These are phyloP conservation scores for Ascaphus truei DNA, from an alignment of 2,113 vertebrate genomes.

Conservation along the genomic window DNA sequence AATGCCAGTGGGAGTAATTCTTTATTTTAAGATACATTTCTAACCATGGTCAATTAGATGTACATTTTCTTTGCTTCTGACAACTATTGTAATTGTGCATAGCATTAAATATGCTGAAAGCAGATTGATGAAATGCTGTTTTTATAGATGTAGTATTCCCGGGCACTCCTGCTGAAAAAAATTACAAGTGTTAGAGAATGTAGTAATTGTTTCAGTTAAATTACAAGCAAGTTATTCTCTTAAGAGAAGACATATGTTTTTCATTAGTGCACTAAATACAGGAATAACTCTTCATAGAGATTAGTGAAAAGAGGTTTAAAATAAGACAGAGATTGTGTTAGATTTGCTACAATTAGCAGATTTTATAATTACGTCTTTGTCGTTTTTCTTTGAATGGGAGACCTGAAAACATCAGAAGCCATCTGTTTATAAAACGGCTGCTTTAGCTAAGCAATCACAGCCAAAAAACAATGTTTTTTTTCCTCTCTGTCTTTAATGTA, in stretches of 20 bases:
- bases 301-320: constrained; percentile 29
- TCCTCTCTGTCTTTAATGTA: constrained; percentile 55
- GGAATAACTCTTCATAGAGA: constrained; percentile 29
- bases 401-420: constrained; percentile 19
- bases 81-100: constrained; percentile 40
- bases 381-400: constrained; percentile 35
- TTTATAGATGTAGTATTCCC: constrained; percentile 17
- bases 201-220: constrained; percentile 53
- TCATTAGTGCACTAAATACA: constrained; percentile 21
- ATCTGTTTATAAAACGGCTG: constrained; percentile 42
- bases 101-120: constrained; percentile 40
- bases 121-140: constrained; percentile 31
- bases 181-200: constrained; percentile 28
- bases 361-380: constrained; percentile 26
- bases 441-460: constrained; percentile 32
- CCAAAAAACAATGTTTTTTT: constrained; percentile 35
- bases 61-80: constrained; percentile 33
- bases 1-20: constrained; percentile 50
- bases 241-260: constrained; percentile 36
- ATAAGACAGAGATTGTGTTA: constrained; percentile 32
- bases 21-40: constrained; percentile 53
- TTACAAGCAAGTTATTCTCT: constrained; percentile 41
- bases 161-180: constrained; percentile 8
- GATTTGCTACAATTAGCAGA: constrained; percentile 32
- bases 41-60: constrained; percentile 38